Conservation (phyloP, 2,797 vertebrate genomes). For the Arremon aurantiirostris region DNA sequence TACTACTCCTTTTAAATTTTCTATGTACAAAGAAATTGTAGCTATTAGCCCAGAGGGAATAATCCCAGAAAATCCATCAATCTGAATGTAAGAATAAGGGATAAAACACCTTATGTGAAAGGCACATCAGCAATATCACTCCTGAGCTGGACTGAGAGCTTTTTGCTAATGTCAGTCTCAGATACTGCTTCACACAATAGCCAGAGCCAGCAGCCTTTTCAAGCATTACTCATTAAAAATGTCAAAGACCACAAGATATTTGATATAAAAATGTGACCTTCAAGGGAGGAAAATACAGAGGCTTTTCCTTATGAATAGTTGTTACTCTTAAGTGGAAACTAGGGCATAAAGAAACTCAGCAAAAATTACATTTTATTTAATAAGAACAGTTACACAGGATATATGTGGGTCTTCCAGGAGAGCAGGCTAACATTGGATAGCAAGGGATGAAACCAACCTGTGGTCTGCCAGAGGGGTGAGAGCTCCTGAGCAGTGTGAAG, state of each 20-base stretch:
- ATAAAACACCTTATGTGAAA: neutral
- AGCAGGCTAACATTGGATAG: no score
- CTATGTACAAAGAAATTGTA: slow-evolving; percentile 12
- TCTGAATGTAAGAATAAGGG: neutral
- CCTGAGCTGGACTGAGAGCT: neutral
- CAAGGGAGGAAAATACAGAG: neutral
- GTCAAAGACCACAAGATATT: neutral
- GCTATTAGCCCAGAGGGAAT: slow-evolving; percentile 38
- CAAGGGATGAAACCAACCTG: neutral
- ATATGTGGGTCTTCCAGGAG: neutral
- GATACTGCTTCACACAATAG: neutral
- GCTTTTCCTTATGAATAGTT: neutral
- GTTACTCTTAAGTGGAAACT: neutral
- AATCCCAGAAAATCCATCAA: slow-evolving; percentile 38
- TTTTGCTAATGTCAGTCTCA: neutral
- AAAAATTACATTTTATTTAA: neutral
- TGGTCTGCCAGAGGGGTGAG: neutral
- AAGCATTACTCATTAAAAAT: neutral
- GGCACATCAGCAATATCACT: neutral
- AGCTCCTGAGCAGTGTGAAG: neutral
- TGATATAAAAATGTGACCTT: neutral
- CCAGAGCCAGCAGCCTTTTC: neutral
- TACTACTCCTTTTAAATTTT: slow-evolving; percentile 1
- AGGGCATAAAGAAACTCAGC: neutral
- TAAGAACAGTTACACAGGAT: neutral